These are phyloP conservation scores for Ctenomys sociabilis DNA, from an alignment of 2,113 vertebrate species.

Conservation along the genomic window DNA sequence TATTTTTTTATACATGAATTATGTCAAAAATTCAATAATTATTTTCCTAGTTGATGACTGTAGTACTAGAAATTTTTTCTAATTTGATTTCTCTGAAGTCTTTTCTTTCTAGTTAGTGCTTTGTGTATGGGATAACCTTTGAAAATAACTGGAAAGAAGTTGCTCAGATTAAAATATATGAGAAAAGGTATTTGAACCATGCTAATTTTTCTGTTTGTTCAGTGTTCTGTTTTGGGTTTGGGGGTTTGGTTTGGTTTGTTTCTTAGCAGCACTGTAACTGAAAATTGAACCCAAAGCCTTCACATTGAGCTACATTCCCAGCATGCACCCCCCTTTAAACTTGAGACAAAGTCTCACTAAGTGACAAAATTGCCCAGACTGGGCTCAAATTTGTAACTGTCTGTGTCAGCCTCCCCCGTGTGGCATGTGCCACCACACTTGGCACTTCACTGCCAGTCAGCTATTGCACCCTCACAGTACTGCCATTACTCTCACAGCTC, in stretches of 20 bases:
- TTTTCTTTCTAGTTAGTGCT: background rate
- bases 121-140: background rate
- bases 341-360: too few species aligned
- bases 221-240: background rate
- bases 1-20: too few species aligned
- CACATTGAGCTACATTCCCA: too few species aligned
- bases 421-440: background rate
- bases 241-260: background rate
- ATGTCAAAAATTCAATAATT: too few species aligned
- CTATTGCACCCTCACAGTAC: background rate
- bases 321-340: too few species aligned
- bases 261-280: background rate
- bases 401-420: too few species aligned
- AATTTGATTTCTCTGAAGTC: background rate
- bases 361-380: too few species aligned
- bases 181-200: background rate
- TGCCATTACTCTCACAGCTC: background rate
- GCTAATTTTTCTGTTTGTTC: background rate
- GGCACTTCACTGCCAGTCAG: background rate
- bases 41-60: too few species aligned
- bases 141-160: background rate
- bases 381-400: too few species aligned
- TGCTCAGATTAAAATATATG: background rate
- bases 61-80: background rate
- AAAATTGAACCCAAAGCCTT: background rate